Conservation (phyloP, 2,888 invertebrate genomes). For the Vannuccia rotundouncinata region DNA sequence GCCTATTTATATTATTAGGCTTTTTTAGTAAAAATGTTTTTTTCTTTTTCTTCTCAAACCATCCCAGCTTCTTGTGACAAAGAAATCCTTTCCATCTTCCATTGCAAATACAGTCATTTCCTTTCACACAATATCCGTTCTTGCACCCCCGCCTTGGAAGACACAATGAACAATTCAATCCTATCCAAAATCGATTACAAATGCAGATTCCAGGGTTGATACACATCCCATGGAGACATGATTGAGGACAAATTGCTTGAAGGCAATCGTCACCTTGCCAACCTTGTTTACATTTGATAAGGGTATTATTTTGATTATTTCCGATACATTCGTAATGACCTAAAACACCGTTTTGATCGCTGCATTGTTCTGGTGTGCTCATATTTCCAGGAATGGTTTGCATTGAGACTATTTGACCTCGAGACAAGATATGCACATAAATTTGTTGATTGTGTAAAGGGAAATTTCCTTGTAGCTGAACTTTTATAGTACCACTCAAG, state of each 20-base stretch:
- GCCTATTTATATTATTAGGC: too few species aligned
- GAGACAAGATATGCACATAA: background rate
- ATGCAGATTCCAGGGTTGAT: background rate
- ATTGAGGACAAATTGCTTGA: background rate
- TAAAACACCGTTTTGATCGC: background rate
- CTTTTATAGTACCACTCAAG: background rate
- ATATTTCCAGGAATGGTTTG: too few species aligned
- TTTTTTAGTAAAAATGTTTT: background rate
- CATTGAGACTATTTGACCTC: background rate
- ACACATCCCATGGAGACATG: background rate
- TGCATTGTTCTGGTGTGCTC: background rate
- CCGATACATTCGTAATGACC: background rate
- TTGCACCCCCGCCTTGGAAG: background rate
- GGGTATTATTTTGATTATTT: background rate
- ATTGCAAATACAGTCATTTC: background rate
- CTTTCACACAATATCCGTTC: background rate
- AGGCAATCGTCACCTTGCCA: background rate
- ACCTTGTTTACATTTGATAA: background rate
- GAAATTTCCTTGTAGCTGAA: background rate
- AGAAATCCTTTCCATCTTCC: background rate
- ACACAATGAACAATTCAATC: background rate
- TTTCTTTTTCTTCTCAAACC: background rate
- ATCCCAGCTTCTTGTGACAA: background rate
- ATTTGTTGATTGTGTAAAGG: background rate
- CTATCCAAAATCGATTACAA: background rate